phyloP scores from a whole-genome alignment of 2,797 vertebrate genomes.

The Iguana delicatissima region DNA sequence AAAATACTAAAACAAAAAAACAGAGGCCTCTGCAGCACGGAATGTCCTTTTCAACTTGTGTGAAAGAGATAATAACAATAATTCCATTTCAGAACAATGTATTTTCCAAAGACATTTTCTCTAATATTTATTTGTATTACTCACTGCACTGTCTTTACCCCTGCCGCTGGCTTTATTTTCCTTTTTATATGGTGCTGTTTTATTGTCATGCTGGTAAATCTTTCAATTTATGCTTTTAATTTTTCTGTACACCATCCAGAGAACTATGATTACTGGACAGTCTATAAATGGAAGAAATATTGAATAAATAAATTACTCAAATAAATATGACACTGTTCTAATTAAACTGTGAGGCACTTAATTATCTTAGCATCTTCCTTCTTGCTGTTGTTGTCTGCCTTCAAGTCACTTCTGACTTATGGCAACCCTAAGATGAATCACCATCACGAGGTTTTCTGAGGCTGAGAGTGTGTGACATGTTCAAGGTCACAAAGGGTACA shows the following conservation, averaged over 20 bases:
- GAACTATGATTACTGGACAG: not conserved
- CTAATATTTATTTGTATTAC: not conserved
- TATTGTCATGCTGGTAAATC: not conserved
- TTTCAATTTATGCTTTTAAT: too few relatives aligned
- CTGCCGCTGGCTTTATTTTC: not conserved
- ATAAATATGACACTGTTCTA: slow-evolving; percentile 37
- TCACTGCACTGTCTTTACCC: not conserved
- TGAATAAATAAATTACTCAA: too few relatives aligned
- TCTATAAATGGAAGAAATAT: too few relatives aligned
- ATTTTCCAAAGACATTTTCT: not conserved
- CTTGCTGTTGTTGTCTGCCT: slow-evolving; percentile 1
- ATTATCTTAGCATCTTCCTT: slow-evolving; percentile 61
- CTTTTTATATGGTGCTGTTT: not conserved
- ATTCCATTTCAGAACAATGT: not conserved
- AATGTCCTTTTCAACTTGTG: slow-evolving; percentile 25
- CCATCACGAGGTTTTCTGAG: too few relatives aligned
- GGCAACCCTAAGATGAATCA: too few relatives aligned
- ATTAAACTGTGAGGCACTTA: slow-evolving; percentile 59
- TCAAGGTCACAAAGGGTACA: too few relatives aligned
- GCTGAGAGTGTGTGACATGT: too few relatives aligned
- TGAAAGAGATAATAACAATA: not conserved
- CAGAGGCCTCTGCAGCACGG: slow-evolving; percentile 8
- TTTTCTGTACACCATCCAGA: too few relatives aligned
- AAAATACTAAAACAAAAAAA: not conserved
- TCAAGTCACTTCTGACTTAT: too few relatives aligned